These are phyloP conservation scores for Corythoichthys intestinalis DNA, from an alignment of 2,113 vertebrate genomes.

Conservation along the genomic window DNA sequence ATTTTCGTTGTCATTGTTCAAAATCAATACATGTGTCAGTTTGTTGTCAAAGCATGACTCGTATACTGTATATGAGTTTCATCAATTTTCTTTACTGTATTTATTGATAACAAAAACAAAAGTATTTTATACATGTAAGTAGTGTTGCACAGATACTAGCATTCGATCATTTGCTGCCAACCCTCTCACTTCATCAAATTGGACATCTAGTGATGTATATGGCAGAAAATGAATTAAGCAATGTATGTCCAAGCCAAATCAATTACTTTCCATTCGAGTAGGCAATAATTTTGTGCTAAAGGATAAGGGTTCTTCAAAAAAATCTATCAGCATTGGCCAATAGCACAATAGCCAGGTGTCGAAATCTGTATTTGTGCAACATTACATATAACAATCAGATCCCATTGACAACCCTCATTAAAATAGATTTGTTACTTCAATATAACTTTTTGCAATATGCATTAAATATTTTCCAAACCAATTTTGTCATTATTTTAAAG, in stretches of 20 bases:
- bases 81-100: constrained; percentile 28
- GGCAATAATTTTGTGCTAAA: too few relatives aligned
- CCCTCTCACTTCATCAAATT: too few relatives aligned
- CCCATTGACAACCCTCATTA: constrained; percentile 2
- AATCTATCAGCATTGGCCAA: too few relatives aligned
- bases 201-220: too few relatives aligned
- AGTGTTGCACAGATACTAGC: too few relatives aligned
- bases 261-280: too few relatives aligned
- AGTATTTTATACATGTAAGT: not conserved
- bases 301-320: too few relatives aligned
- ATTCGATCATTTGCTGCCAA: too few relatives aligned
- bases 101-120: constrained; percentile 36
- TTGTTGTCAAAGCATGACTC: not conserved
- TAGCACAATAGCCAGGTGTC: too few relatives aligned
- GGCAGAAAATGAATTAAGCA: too few relatives aligned
- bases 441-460: not conserved
- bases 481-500: not conserved
- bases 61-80: not conserved
- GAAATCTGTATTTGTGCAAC: too few relatives aligned
- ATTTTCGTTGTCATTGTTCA: not conserved
- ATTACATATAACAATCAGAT: constrained; percentile 8
- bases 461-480: constrained; percentile 8
- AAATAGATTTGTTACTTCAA: not conserved
- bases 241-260: too few relatives aligned
- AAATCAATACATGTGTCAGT: not conserved